phyloP scores from a whole-genome alignment of 2,797 vertebrate species.

The Danio albolineatus region DNA sequence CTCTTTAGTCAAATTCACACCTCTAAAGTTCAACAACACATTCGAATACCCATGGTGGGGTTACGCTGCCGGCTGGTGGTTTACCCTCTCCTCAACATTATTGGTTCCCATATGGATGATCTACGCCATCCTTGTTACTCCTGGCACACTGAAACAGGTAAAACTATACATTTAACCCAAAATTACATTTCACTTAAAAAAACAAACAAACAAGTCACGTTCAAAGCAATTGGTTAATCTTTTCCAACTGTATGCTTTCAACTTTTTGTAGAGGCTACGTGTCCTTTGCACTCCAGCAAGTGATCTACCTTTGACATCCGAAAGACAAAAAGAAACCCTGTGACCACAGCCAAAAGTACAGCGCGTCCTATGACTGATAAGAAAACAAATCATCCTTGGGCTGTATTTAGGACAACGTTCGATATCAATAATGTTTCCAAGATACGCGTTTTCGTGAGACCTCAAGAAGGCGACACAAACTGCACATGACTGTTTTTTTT shows the following conservation, averaged over 20 bases:
- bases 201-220: neutral
- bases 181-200: neutral
- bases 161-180: neutral
- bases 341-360: conserved; percentile 45
- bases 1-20: conserved; percentile 79
- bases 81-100: conserved; percentile 83
- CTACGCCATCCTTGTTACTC: conserved; percentile 71
- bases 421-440: conserved; percentile 7
- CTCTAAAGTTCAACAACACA: conserved; percentile 81
- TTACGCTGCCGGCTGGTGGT: conserved; percentile 79
- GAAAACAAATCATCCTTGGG: conserved; percentile 10
- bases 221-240: neutral
- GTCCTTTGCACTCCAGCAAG: conserved; percentile 74
- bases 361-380: conserved; percentile 17
- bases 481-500: neutral
- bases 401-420: conserved; percentile 15
- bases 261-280: conserved; percentile 71
- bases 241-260: conserved; percentile 26
- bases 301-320: conserved; percentile 66
- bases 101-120: conserved; percentile 79
- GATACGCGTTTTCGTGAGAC: neutral
- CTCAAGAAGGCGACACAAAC: conserved; percentile 15
- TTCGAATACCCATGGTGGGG: conserved; percentile 83
- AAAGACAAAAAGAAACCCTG: conserved; percentile 63
- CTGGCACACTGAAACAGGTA: conserved; percentile 78